Conservation (phyloP, 2,113 vertebrate genomes). For the Tretioscincus oriximinensis region DNA sequence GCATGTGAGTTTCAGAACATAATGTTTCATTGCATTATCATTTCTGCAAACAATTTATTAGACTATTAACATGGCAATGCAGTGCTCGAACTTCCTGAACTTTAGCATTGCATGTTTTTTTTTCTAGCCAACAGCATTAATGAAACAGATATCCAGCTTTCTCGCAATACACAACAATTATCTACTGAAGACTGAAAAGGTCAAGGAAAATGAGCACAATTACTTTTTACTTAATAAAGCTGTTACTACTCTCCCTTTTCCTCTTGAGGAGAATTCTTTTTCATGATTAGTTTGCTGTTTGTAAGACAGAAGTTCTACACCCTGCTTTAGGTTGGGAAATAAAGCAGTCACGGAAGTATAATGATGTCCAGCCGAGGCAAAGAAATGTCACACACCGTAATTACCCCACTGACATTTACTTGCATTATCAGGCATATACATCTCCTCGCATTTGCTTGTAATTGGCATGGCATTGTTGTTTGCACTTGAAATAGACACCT, state of each 20-base stretch:
- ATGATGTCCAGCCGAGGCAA: slow-evolving; percentile 38
- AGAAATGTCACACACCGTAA: slow-evolving; percentile 55
- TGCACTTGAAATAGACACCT: background rate
- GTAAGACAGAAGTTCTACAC: background rate
- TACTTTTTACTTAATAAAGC: slow-evolving; percentile 42
- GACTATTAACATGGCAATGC: slow-evolving; percentile 32
- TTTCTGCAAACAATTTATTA: slow-evolving; percentile 45
- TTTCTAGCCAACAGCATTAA: slow-evolving; percentile 33
- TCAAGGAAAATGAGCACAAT: slow-evolving; percentile 45
- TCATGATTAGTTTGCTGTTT: background rate
- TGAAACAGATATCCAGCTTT: slow-evolving; percentile 24
- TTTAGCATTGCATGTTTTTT: slow-evolving; percentile 13
- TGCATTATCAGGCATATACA: slow-evolving; percentile 46
- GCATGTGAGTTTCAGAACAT: slow-evolving; percentile 82
- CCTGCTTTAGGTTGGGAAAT: background rate
- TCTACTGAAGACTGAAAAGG: slow-evolving; percentile 44
- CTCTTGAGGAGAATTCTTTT: background rate
- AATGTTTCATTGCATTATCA: slow-evolving; percentile 35
- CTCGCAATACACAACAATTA: slow-evolving; percentile 22
- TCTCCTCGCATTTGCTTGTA: slow-evolving; percentile 3
- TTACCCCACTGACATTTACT: slow-evolving; percentile 56
- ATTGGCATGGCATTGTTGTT: slow-evolving; percentile 18
- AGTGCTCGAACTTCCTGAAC: slow-evolving; percentile 33
- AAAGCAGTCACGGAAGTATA: slow-evolving; percentile 17
- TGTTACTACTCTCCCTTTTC: background rate